phyloP scores from a whole-genome alignment of 2,888 invertebrate species.

The Crossocerus cetratus region DNA sequence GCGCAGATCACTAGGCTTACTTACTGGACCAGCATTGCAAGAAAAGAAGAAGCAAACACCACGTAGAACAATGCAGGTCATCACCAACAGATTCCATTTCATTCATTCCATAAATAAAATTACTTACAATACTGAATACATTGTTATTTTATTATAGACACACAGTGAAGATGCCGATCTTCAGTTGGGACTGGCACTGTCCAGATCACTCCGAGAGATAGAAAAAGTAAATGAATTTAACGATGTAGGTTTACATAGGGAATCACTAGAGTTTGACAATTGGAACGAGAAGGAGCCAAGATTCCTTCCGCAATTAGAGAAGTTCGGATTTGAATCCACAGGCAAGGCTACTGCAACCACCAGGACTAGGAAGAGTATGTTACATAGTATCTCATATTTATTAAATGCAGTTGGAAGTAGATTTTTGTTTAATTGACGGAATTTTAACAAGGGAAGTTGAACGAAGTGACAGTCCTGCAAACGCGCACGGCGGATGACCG shows the following conservation, averaged over 20 bases:
- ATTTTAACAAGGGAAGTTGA: constrained; percentile 55
- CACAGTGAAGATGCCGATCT: constrained; percentile 70
- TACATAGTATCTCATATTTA: constrained; percentile 3
- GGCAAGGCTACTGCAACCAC: constrained; percentile 49
- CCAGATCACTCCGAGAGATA: constrained; percentile 76
- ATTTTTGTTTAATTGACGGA: too few species aligned
- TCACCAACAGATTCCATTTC: background rate
- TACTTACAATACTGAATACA: background rate
- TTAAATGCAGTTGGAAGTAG: background rate
- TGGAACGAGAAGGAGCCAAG: background rate
- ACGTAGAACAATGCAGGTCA: constrained; percentile 32
- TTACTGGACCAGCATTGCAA: constrained; percentile 65
- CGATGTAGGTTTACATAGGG: constrained; percentile 1
- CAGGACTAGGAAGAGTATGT: constrained; percentile 42
- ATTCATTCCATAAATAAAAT: background rate
- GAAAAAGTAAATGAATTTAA: constrained; percentile 65
- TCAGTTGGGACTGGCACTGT: constrained; percentile 76
- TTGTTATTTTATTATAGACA: background rate
- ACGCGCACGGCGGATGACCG: constrained; percentile 73
- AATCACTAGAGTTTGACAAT: background rate
- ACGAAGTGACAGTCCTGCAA: constrained; percentile 69
- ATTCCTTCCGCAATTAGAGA: constrained; percentile 61
- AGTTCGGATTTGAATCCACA: constrained; percentile 69
- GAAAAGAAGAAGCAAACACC: constrained; percentile 49
- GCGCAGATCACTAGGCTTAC: constrained; percentile 74